Percentiles rank a stretch among this genome's conserved stretches.
Conservation (phyloP, 2,113 vertebrate species). For the Syngnathus floridae region DNA sequence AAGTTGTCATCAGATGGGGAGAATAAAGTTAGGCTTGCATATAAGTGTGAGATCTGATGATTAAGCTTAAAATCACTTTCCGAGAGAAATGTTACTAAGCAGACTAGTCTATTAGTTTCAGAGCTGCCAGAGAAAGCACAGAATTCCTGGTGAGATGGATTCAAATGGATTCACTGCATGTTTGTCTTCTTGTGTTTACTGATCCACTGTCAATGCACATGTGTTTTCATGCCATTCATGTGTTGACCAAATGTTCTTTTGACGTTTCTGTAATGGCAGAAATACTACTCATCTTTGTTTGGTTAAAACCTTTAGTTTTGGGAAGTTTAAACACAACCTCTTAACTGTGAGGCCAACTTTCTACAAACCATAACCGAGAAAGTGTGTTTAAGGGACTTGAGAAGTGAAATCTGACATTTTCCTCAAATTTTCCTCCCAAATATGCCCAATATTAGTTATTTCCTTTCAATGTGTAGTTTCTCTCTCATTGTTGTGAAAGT, state of each 20-base stretch:
- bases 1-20: conserved; percentile 35
- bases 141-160: background rate
- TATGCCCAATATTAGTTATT: background rate
- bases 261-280: background rate
- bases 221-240: conserved; percentile 4
- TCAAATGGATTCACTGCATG: background rate
- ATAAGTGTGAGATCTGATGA: background rate
- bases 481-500: background rate
- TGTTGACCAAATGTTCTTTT: background rate
- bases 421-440: too few relatives aligned
- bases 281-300: too few relatives aligned
- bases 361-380: background rate
- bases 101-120: too few relatives aligned
- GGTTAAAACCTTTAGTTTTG: too few relatives aligned
- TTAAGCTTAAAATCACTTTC: background rate
- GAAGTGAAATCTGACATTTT: background rate
- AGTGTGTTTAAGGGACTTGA: background rate
- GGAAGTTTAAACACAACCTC: background rate
- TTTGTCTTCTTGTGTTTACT: background rate
- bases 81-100: too few relatives aligned
- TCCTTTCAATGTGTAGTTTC: background rate
- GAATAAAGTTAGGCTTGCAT: conserved; percentile 17
- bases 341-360: background rate
- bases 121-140: conserved; percentile 19
- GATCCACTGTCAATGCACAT: background rate